Conservation (phyloP, 2,888 invertebrate genomes). For the Drosophila nr. fundita region DNA sequence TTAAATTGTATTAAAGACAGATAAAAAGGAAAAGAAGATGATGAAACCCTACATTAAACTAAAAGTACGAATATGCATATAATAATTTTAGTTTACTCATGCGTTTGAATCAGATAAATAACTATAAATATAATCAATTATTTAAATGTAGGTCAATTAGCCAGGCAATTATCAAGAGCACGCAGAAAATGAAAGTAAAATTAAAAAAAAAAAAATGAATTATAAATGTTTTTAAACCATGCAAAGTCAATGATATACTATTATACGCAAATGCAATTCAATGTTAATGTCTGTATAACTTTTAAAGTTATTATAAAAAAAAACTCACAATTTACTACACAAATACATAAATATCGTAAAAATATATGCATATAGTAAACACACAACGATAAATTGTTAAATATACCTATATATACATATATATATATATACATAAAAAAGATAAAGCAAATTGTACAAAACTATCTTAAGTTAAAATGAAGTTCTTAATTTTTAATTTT, state of each 20-base stretch:
- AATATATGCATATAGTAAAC: constrained; percentile 46
- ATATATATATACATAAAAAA: constrained; percentile 21
- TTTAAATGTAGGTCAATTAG: constrained; percentile 78
- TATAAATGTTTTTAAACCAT: constrained; percentile 54
- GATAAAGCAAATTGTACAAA: constrained; percentile 74
- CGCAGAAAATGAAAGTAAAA: constrained; percentile 12
- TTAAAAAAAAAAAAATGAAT: constrained; percentile 4
- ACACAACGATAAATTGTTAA: constrained; percentile 72
- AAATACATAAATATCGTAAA: constrained; percentile 46
- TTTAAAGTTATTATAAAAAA: constrained; percentile 64
- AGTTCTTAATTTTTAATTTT: constrained; percentile 58
- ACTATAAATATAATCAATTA: constrained; percentile 62
- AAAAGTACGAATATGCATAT: constrained; percentile 55
- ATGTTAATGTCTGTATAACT: constrained; percentile 74
- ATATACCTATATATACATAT: constrained; percentile 44
- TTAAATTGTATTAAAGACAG: constrained; percentile 58
- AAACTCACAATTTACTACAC: constrained; percentile 40
- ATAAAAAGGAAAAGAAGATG: constrained; percentile 14
- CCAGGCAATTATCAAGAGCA: constrained; percentile 63
- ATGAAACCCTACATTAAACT: constrained; percentile 25
- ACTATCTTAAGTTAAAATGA: constrained; percentile 60
- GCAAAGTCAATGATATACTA: constrained; percentile 59
- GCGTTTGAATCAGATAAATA: constrained; percentile 30
- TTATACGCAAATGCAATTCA: constrained; percentile 52
- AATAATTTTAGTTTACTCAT: constrained; percentile 36